Percentiles rank a stretch among this genome's conserved stretches.
Conservation (phyloP, 1,140 invertebrate genomes). For the Steinernema feltiae region DNA sequence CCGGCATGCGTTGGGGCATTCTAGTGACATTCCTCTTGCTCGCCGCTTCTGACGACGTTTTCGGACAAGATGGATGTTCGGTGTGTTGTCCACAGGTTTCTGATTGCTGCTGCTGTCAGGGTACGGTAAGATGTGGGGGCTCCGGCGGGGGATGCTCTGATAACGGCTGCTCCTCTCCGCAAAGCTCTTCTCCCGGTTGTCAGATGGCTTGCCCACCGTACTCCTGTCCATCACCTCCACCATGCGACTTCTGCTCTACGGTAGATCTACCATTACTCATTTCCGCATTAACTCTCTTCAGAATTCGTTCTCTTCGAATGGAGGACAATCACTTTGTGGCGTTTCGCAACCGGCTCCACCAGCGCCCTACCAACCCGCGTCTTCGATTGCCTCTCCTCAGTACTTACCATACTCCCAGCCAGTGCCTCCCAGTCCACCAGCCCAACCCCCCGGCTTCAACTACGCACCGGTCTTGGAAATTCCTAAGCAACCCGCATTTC, state of each 20-base stretch:
- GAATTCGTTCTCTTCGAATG: constrained; percentile 15
- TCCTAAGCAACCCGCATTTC: background rate
- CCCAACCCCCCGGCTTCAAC: background rate
- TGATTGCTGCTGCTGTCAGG: background rate
- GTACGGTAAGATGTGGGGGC: background rate
- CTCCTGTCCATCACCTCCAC: background rate
- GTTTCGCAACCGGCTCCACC: constrained; percentile 1
- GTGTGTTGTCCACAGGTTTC: background rate
- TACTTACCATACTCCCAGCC: background rate
- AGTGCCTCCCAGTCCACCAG: background rate
- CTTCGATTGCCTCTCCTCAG: background rate
- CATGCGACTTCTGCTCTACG: background rate
- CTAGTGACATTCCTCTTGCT: background rate
- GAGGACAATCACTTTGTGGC: background rate
- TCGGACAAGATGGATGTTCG: background rate
- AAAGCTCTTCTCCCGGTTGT: background rate
- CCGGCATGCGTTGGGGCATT: background rate
- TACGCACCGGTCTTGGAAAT: too few species aligned
- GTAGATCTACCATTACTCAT: background rate
- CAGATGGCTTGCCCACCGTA: background rate
- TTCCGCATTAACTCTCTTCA: constrained; percentile 60
- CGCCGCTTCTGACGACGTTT: background rate
- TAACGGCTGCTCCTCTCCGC: background rate
- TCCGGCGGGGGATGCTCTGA: background rate
- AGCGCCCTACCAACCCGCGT: background rate